These are phyloP conservation scores for Drosophila barbarae DNA, from an alignment of 2,888 invertebrate species.

Conservation along the genomic window DNA sequence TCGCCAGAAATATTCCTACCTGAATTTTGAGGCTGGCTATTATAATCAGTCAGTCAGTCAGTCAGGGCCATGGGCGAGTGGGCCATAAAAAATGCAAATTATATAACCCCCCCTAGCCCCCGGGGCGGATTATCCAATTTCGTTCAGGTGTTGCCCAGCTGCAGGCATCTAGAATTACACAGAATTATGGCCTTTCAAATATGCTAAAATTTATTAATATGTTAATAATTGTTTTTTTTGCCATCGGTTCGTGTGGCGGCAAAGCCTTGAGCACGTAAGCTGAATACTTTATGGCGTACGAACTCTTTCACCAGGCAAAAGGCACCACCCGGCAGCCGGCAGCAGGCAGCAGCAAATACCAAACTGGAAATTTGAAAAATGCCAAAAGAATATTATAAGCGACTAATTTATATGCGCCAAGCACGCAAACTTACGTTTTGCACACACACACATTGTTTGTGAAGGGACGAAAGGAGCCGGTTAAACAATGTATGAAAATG, in stretches of 20 bases:
- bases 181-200: slow-evolving; percentile 75
- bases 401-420: slow-evolving; percentile 69
- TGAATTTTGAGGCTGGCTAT: slow-evolving; percentile 9
- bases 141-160: slow-evolving; percentile 63
- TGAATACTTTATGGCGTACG: slow-evolving; percentile 71
- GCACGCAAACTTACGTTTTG: slow-evolving; percentile 76
- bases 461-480: slow-evolving; percentile 46
- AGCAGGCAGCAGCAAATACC: slow-evolving; percentile 60
- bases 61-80: slow-evolving; percentile 1
- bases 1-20: neutral
- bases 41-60: slow-evolving; percentile 12
- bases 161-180: slow-evolving; percentile 67
- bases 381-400: slow-evolving; percentile 73
- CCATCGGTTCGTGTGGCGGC: slow-evolving; percentile 23
- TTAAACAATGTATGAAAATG: slow-evolving; percentile 72
- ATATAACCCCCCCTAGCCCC: slow-evolving; percentile 24
- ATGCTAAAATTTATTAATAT: slow-evolving; percentile 76
- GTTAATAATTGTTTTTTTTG: slow-evolving; percentile 75
- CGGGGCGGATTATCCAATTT: slow-evolving; percentile 57
- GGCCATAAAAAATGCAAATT: slow-evolving; percentile 35
- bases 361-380: slow-evolving; percentile 74
- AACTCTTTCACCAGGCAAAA: slow-evolving; percentile 65
- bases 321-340: slow-evolving; percentile 10
- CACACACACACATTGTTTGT: slow-evolving; percentile 65
- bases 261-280: slow-evolving; percentile 70